phyloP scores from a whole-genome alignment of 2,797 vertebrate genomes.

The Glossophaga mutica region DNA sequence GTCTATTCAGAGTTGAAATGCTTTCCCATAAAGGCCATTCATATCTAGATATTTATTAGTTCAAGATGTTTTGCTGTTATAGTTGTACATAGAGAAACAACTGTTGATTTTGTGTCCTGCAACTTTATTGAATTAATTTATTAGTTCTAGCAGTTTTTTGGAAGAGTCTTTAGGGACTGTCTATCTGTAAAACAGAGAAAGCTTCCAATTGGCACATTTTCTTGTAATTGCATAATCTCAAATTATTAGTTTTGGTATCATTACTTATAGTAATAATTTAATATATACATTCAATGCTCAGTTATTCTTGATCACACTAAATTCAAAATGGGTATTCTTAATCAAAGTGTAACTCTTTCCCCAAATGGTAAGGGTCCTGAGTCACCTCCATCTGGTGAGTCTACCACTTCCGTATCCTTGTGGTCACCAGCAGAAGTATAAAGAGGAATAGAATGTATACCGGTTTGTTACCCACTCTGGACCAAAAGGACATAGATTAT shows the following conservation, averaged over 20 bases:
- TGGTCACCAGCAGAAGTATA: background rate
- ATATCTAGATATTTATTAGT: background rate
- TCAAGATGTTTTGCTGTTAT: background rate
- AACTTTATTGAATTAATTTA: background rate
- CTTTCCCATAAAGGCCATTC: background rate
- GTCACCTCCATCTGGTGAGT: background rate
- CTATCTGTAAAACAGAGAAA: background rate
- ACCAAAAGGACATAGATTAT: background rate
- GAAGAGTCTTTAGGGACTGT: background rate
- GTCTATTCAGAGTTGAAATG: background rate
- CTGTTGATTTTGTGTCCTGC: background rate
- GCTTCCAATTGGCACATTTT: background rate
- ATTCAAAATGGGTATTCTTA: background rate
- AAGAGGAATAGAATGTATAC: background rate
- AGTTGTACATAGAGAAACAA: background rate
- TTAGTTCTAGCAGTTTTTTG: background rate
- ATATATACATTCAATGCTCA: background rate
- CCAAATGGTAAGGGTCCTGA: background rate
- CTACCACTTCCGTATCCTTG: background rate
- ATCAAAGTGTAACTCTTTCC: background rate
- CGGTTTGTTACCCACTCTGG: background rate
- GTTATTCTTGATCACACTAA: background rate
- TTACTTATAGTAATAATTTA: background rate
- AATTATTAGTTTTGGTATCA: background rate
- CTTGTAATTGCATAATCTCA: background rate